Evolutionary conservation across 2,797 vertebrate genomes (phyloP).

Genomic region (Etheostoma nigrum): DNA sequence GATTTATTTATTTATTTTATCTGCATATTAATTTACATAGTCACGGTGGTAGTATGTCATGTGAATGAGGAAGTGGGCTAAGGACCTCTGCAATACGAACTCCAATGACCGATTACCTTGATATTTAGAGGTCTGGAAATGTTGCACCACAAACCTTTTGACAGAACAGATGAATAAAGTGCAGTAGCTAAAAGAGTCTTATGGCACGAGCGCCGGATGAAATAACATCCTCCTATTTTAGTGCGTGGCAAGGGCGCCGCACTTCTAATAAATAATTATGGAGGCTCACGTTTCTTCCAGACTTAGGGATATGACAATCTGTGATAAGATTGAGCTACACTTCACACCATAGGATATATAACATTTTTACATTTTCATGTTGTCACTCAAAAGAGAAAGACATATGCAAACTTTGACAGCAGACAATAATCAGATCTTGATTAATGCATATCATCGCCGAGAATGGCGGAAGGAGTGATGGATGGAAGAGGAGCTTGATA

Average conservation of each 20-base stretch:
- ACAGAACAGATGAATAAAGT: conserved; percentile 30
- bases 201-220: conserved; percentile 33
- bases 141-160: conserved; percentile 18
- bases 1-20: conserved; percentile 58
- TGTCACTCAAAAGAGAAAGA: background rate
- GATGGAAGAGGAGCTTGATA: conserved; percentile 23
- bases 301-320: background rate
- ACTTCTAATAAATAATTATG: background rate
- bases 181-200: conserved; percentile 17
- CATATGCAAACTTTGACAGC: conserved; percentile 20
- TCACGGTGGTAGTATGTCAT: conserved; percentile 1
- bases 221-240: conserved; percentile 21
- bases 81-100: conserved; percentile 2
- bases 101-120: conserved; percentile 18
- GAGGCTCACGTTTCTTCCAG: background rate
- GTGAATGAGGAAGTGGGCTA: conserved; percentile 30
- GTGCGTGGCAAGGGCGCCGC: conserved; percentile 10
- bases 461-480: conserved; percentile 25
- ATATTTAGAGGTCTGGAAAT: conserved; percentile 30
- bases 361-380: background rate
- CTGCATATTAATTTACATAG: conserved; percentile 51
- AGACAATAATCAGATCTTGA: conserved; percentile 52
- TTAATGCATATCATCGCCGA: conserved; percentile 37
- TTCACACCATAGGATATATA: background rate
- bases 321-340: background rate